Percentiles rank a stretch among this genome's conserved stretches.
phyloP scores from a whole-genome alignment of 2,888 invertebrate species.

The Euzophera pinguis region DNA sequence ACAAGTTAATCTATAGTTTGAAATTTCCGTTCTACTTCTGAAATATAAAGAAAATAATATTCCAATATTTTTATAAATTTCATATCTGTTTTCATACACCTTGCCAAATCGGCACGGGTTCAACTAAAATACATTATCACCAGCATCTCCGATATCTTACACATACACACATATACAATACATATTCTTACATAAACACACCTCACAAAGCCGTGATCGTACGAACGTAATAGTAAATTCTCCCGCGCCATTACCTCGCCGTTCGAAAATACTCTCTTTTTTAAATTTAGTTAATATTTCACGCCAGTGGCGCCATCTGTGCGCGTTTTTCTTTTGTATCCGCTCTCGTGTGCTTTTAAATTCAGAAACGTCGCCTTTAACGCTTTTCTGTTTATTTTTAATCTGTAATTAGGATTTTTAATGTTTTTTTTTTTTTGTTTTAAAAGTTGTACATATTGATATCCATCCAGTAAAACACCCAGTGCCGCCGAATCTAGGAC shows the following conservation, averaged over 20 bases:
- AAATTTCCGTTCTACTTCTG: no score
- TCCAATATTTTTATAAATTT: background rate
- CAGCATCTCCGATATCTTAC: conserved; percentile 6
- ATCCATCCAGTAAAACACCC: no score
- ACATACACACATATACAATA: background rate
- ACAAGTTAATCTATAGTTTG: no score
- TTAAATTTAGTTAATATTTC: conserved; percentile 70
- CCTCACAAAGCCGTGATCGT: conserved; percentile 23
- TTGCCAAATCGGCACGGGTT: background rate
- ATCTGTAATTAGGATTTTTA: conserved; percentile 2
- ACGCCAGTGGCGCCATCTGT: conserved; percentile 62
- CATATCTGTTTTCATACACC: background rate
- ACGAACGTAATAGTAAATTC: conserved; percentile 59
- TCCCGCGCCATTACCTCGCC: conserved; percentile 58
- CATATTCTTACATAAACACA: conserved; percentile 3
- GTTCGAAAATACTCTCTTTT: conserved; percentile 49
- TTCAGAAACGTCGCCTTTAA: conserved; percentile 20
- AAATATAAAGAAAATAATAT: background rate
- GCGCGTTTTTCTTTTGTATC: conserved; percentile 41
- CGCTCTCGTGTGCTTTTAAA: conserved; percentile 29
- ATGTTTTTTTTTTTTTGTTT: background rate
- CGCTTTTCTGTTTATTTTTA: conserved; percentile 19
- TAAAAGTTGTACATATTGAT: background rate
- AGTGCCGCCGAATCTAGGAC: no score
- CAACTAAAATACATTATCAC: background rate